phyloP scores from a whole-genome alignment of 2,888 invertebrate species.

The Pteria penguin region DNA sequence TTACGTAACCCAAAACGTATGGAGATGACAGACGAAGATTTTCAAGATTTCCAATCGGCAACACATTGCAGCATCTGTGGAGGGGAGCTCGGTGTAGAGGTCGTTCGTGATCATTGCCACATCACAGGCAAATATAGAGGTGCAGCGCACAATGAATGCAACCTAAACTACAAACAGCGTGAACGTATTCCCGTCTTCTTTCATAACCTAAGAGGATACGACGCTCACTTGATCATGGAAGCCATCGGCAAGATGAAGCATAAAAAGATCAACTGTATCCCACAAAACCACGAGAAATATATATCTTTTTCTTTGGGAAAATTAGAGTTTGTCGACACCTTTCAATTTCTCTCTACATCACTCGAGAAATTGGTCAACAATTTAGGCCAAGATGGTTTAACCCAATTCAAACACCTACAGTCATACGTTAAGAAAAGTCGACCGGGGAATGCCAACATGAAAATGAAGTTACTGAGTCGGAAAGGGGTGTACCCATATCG shows the following conservation, averaged over 20 bases:
- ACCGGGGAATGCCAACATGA: too few species aligned
- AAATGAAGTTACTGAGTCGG: too few species aligned
- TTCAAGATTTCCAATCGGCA: neutral
- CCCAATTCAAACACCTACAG: neutral
- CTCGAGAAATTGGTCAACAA: constrained; percentile 17
- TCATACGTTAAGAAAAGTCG: constrained; percentile 24
- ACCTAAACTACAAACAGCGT: constrained; percentile 9
- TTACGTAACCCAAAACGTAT: neutral
- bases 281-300: constrained; percentile 44
- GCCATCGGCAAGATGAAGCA: constrained; percentile 31
- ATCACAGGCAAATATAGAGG: constrained; percentile 31
- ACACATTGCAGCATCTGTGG: too few species aligned
- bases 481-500: too few species aligned
- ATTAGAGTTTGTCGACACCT: constrained; percentile 27
- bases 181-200: constrained; percentile 23
- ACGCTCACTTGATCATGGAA: constrained; percentile 26
- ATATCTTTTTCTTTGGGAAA: constrained; percentile 16
- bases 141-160: too few species aligned
- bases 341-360: too few species aligned
- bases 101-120: constrained; percentile 39
- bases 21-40: constrained; percentile 3
- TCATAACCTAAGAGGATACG: constrained; percentile 31
- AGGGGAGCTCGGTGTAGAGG: neutral
- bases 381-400: constrained; percentile 4
- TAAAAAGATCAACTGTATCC: too few species aligned